Evolutionary conservation across 1,140 invertebrate species (phyloP).

Genomic region (Drosophila gunungcola): DNA sequence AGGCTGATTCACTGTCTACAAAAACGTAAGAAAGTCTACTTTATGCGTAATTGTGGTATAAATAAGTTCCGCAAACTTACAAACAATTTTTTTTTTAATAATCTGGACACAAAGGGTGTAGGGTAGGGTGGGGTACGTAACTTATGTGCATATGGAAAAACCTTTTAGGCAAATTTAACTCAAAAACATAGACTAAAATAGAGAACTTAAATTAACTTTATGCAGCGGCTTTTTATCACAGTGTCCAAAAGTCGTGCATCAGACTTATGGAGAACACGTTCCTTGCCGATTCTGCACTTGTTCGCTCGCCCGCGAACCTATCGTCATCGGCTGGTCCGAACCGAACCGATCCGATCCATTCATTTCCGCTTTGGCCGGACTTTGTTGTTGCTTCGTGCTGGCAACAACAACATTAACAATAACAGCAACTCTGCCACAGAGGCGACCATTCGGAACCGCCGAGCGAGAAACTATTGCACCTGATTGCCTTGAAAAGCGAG

Average conservation of each 20-base stretch:
- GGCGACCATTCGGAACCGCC: conserved; percentile 71
- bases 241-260: conserved; percentile 18
- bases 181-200: too few species aligned
- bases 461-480: conserved; percentile 72
- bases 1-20: too few species aligned
- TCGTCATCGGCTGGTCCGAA: conserved; percentile 24
- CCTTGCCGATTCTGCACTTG: conserved; percentile 57
- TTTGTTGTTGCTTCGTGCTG: conserved; percentile 42
- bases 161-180: too few species aligned
- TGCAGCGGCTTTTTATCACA: not conserved
- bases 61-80: too few species aligned
- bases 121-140: too few species aligned
- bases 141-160: too few species aligned
- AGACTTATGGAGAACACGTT: conserved; percentile 58
- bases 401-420: conserved; percentile 33
- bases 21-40: too few species aligned
- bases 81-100: too few species aligned
- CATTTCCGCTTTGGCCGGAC: conserved; percentile 72
- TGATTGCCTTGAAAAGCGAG: conserved; percentile 79
- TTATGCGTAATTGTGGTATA: too few species aligned
- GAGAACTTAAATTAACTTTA: not conserved
- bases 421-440: conserved; percentile 45
- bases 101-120: too few species aligned
- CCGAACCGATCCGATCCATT: conserved; percentile 51
- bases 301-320: conserved; percentile 44